Base-by-base conservation (phyloP, 2,888 invertebrate genomes). In the Liposcelis brunnea region DNA sequence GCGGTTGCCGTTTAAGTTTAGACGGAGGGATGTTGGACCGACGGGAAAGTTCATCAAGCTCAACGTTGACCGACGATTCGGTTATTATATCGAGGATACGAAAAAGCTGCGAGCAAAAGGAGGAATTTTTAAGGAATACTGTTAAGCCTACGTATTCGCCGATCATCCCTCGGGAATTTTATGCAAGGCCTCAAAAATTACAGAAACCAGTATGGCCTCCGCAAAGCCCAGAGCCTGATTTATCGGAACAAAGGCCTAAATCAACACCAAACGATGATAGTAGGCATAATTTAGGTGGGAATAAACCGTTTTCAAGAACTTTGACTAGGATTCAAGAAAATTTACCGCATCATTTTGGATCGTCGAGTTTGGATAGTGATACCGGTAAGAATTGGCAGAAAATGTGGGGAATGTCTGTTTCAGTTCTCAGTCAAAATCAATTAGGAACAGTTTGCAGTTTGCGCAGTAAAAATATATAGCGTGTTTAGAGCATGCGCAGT, bases 101-200 rank as follows among this genome's bases (percentile, higher is more conserved):
- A 40, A 58, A 82, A 61, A 86, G 83, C 58, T 77, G 84, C 56
- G 86, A 87, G 59, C 84, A 87, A 59, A 89, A 89, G 61, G 87
- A 89, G 61, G 87, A 87, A 56, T 90, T 90, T 63, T 69, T 90
- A 48, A 73, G 79, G 59, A 71, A 81, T 52, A 80, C 82, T 2
- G 55, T 76, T 69, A 60, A 75, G 55, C 76, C 78, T 18, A 71
- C 58, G 68, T 46, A 73, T 72, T 46, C 74, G 69, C 71, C 68
- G 1, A 31, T 51, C 31, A 52, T 56, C 12, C 55, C 54, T 31
- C 70, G 75, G 43, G 82, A 81, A 59, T 82, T 81, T 59, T 83
- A 83, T 55, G 76, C 80, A n/a, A 70, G 80, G 56, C 82, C 83
- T 16, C 80, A 80, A 58, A 81, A 79, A 57, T 62, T 84, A 49